A percentile compares a stretch with the other conserved stretches of the same genome.
These are phyloP conservation scores for Dysidea cf. avara DNA, from an alignment of 37 sponge, comb jelly and placozoan species.

Conservation along the genomic window DNA sequence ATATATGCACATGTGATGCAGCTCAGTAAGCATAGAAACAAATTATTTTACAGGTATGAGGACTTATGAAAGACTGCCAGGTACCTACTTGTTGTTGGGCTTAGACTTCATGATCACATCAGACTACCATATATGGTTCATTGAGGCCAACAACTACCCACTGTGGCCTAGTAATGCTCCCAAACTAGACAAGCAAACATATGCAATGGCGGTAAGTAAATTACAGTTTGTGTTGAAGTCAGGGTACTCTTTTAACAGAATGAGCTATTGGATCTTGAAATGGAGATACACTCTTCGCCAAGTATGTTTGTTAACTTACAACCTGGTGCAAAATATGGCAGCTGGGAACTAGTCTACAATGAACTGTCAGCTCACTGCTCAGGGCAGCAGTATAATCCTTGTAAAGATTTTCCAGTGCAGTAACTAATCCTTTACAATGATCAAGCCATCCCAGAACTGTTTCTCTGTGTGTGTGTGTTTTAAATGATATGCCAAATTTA, in stretches of 20 bases:
- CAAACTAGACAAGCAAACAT: slow-evolving; percentile 28
- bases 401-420: slow-evolving; percentile 30
- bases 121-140: slow-evolving; percentile 67
- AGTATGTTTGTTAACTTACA: slow-evolving; percentile 20
- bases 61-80: slow-evolving; percentile 21
- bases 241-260: slow-evolving; percentile 29
- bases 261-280: slow-evolving; percentile 70
- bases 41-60: no score
- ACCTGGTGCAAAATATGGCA: slow-evolving; percentile 35
- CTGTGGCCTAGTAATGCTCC: slow-evolving; percentile 67
- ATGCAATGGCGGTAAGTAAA: slow-evolving; percentile 54
- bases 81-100: slow-evolving; percentile 72
- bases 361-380: slow-evolving; percentile 54
- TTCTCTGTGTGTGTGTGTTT: no score
- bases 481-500: no score
- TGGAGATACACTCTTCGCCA: slow-evolving; percentile 41
- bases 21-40: no score
- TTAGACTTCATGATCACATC: slow-evolving; percentile 75
- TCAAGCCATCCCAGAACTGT: no score
- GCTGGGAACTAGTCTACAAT: slow-evolving; percentile 68
- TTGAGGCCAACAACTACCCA: slow-evolving; percentile 91
- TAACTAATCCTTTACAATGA: no score
- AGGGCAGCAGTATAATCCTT: slow-evolving; percentile 54
- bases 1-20: no score
- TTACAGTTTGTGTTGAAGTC: neutral